A percentile compares a stretch with the other conserved stretches of the same genome.
phyloP scores from a whole-genome alignment of 2,797 vertebrate species.

The Orientallactaga sibirica region DNA sequence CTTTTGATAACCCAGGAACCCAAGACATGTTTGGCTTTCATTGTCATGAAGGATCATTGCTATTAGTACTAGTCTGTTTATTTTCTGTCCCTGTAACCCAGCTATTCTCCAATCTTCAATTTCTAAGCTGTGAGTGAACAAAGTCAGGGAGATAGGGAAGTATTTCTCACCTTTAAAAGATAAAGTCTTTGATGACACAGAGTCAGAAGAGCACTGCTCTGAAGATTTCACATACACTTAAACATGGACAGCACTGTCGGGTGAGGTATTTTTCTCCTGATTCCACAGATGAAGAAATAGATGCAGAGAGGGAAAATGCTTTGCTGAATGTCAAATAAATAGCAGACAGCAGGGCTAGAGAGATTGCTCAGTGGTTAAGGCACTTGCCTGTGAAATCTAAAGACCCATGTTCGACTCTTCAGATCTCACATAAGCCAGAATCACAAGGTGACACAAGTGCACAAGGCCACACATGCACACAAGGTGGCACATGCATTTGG shows the following conservation, averaged over 20 bases:
- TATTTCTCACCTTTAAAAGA: conserved; percentile 11
- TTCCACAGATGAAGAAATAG: background rate
- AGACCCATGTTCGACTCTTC: too few species aligned
- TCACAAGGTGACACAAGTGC: too few species aligned
- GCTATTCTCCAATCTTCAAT: background rate
- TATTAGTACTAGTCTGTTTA: background rate
- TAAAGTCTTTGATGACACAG: background rate
- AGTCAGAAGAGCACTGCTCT: background rate
- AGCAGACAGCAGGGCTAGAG: background rate
- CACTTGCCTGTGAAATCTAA: too few species aligned
- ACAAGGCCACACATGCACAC: too few species aligned
- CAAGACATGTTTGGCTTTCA: background rate
- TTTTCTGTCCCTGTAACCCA: background rate
- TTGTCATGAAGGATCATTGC: background rate
- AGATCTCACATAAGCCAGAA: too few species aligned
- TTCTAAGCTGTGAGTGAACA: conserved; percentile 16
- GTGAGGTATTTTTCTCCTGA: background rate
- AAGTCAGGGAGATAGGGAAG: background rate
- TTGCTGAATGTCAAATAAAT: background rate
- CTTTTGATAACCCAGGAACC: background rate
- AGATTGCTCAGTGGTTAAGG: too few species aligned
- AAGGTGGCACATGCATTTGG: too few species aligned
- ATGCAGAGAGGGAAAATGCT: background rate
- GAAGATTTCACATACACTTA: conserved; percentile 13
- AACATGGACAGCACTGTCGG: background rate